These are phyloP conservation scores for Zophobas atratus DNA, from an alignment of 1,140 invertebrate species.

Conservation along the genomic window DNA sequence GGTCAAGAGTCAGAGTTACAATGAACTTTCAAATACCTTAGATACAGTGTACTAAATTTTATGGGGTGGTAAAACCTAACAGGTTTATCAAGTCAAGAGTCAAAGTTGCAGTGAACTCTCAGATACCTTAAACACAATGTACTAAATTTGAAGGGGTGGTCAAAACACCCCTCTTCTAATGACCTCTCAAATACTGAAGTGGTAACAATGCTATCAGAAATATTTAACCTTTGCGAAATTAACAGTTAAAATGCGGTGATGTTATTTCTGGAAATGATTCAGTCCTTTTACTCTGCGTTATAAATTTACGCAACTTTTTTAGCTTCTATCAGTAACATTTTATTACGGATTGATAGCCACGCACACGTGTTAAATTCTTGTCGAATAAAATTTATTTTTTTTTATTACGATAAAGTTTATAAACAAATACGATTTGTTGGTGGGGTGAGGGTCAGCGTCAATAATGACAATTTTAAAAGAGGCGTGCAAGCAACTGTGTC, in stretches of 20 bases:
- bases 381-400: slow-evolving; percentile 25
- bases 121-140: too few relatives aligned
- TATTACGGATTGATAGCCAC: slow-evolving; percentile 27
- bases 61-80: neutral
- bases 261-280: slow-evolving; percentile 14
- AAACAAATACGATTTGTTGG: slow-evolving; percentile 40
- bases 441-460: slow-evolving; percentile 35
- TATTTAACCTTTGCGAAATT: slow-evolving; percentile 1
- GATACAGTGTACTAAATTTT: neutral
- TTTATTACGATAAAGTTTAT: slow-evolving; percentile 17
- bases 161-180: too few relatives aligned
- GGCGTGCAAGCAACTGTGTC: slow-evolving; percentile 15
- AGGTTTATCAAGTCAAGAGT: too few relatives aligned
- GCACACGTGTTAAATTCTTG: slow-evolving; percentile 32
- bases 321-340: neutral
- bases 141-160: too few relatives aligned
- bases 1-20: slow-evolving; percentile 14
- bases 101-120: too few relatives aligned
- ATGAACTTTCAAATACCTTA: too few relatives aligned
- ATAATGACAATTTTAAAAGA: slow-evolving; percentile 40
- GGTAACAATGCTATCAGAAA: neutral
- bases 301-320: slow-evolving; percentile 20
- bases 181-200: too few relatives aligned
- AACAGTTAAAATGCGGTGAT: neutral
- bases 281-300: slow-evolving; percentile 7